Evolutionary conservation across 2,888 invertebrate genomes (phyloP), one percentile per base, ranked within the genome.

Genomic region (Parelbella ahira): DNA sequence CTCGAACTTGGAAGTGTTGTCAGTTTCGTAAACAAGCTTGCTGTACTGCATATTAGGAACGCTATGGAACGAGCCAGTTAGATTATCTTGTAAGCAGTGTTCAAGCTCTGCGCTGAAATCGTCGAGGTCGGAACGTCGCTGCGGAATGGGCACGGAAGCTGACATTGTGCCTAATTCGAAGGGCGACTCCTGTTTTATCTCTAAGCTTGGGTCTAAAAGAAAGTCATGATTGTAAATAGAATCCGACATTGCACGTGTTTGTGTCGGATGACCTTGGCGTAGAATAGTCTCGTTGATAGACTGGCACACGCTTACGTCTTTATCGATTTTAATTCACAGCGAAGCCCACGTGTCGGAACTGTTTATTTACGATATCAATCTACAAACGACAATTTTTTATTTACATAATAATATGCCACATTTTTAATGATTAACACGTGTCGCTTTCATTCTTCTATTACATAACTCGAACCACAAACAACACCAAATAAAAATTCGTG

Each of bases 81-180:
- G 57, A 48, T 67, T 77, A 27, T 90, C 90, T 52, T 89, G 90
- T 34, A 89, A 74, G 45, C 89, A 87, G 34, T 89, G 67, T 50
- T 91, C 90, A 45, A 90, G 65, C 45, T 91, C 91, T 18, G 88
- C 71, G 48, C 76, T 86, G 58, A 89, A 90, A 59, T 91, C 90
- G 1, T 79, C 73, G 18, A 76, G 58, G 45, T 81, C 81, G 27
- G 63, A 52, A 48, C 88, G 88, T 20, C 91, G 80, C 47, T 87
- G 81, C 11, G 92, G 92, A 45, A 92, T 91, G 7, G 92, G 91
- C 55, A 92, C 90, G 46, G 91, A 91, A 27, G 92, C 91, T 19
- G 91, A 80, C 77, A 86, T 77, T 11, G 71, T 60, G 21, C 74
- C 70, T 41, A 79, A 50, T 48, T 90, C 90, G 51, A 76, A 81